Evolutionary conservation across 2,797 vertebrate species (phyloP).

Genomic region (Trachurus trachurus): DNA sequence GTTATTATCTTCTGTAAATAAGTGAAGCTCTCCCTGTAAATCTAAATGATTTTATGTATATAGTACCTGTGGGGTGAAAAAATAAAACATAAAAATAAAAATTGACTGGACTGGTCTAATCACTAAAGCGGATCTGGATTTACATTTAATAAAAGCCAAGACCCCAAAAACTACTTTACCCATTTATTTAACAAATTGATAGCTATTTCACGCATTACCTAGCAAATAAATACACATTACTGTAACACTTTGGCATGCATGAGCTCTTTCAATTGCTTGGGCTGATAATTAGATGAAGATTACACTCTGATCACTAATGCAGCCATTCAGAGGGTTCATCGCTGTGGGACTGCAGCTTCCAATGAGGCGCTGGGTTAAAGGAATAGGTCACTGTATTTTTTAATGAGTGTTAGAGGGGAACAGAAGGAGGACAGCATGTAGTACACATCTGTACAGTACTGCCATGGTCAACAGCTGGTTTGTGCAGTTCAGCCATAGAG

Average conservation of each 20-base stretch:
- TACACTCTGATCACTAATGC: neutral
- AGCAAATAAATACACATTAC: conserved; percentile 32
- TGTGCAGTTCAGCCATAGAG: neutral
- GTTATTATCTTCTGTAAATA: conserved; percentile 66
- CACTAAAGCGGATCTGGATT: conserved; percentile 16
- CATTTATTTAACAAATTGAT: neutral
- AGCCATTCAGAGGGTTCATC: neutral
- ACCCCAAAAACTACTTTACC: conserved; percentile 7
- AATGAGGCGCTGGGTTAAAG: neutral
- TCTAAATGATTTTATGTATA: conserved; percentile 41
- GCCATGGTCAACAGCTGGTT: neutral
- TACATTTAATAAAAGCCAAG: conserved; percentile 23
- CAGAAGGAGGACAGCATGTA: neutral
- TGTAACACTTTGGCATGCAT: conserved; percentile 26
- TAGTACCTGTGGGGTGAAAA: conserved; percentile 29
- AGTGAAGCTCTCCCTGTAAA: conserved; percentile 39
- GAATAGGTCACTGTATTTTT: neutral
- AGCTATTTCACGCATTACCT: conserved; percentile 20
- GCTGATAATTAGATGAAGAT: conserved; percentile 35
- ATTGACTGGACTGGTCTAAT: conserved; percentile 33
- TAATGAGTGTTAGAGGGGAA: neutral
- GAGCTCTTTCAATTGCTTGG: conserved; percentile 8
- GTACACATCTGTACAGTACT: neutral
- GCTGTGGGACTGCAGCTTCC: neutral
- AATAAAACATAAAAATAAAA: conserved; percentile 10